Conservation (phyloP, 2,888 invertebrate species). For the Cataglyphis cursor region DNA sequence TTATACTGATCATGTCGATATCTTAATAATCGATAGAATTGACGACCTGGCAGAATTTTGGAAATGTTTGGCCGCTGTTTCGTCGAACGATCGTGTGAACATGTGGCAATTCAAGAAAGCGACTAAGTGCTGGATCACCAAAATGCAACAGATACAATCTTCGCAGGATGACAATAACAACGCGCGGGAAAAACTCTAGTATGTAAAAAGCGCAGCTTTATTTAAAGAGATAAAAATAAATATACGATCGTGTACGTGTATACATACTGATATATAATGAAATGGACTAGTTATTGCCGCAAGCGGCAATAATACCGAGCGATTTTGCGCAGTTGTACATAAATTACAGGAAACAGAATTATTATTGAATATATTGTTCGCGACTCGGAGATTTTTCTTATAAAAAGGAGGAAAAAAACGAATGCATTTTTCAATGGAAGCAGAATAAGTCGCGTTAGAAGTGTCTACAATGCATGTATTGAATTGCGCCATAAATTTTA, state of each 20-base stretch:
- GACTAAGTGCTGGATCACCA: conserved; percentile 32
- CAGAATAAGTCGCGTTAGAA: not conserved
- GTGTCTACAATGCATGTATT: not conserved
- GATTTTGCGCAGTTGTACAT: not conserved
- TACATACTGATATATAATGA: not conserved
- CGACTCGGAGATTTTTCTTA: not conserved
- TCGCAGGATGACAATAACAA: conserved; percentile 3
- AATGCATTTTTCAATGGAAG: not conserved
- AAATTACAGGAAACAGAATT: not conserved
- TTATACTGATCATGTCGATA: not conserved
- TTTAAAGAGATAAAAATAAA: not conserved
- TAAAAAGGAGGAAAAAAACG: not conserved
- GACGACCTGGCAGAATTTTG: conserved; percentile 26
- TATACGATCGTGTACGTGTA: not conserved
- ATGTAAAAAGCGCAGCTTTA: conserved; percentile 4
- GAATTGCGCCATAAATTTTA: not conserved
- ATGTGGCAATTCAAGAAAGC: conserved; percentile 37
- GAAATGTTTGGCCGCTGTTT: not conserved
- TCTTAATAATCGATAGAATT: conserved; percentile 26
- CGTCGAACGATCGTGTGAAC: conserved; percentile 11
- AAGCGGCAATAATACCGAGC: not conserved
- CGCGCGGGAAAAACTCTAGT: conserved; percentile 7
- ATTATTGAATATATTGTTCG: not conserved
- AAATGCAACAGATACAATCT: conserved; percentile 13
- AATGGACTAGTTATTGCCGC: not conserved